A percentile compares a stretch with the other conserved stretches of the same genome.
Evolutionary conservation across 1,140 invertebrate species (phyloP).

Genomic region (Drosophila mojavensis): DNA sequence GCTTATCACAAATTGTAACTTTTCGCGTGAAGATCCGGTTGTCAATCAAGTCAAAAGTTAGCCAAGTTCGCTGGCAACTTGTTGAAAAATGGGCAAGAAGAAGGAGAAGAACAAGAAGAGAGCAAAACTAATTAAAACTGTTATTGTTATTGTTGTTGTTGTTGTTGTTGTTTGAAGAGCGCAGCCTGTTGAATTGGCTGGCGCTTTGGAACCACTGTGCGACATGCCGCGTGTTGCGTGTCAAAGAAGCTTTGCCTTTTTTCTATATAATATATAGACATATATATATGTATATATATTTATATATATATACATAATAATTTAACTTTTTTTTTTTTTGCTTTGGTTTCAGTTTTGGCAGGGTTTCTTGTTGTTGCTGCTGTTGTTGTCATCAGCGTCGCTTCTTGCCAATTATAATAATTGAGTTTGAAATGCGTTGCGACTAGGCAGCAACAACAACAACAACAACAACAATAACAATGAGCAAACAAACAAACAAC

Average conservation of each 20-base stretch:
- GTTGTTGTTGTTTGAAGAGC: background rate
- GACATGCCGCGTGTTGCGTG: conserved; percentile 50
- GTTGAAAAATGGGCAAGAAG: background rate
- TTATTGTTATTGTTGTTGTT: no score
- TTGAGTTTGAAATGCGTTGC: conserved; percentile 80
- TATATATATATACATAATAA: conserved; percentile 73
- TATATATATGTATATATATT: conserved; percentile 21
- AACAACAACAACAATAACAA: conserved; percentile 55
- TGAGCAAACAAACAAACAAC: conserved; percentile 24
- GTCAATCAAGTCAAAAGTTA: conserved; percentile 8
- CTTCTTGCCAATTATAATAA: conserved; percentile 80
- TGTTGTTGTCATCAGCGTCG: conserved; percentile 43
- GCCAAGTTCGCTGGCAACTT: background rate
- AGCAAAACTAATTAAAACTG: conserved; percentile 17
- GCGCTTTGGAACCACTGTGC: conserved; percentile 38
- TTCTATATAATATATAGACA: background rate
- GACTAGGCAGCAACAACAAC: conserved; percentile 67
- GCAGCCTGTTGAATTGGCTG: conserved; percentile 27
- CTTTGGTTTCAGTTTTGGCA: conserved; percentile 32
- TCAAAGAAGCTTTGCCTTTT: conserved; percentile 2
- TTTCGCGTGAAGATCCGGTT: conserved; percentile 1
- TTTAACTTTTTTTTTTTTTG: conserved; percentile 46
- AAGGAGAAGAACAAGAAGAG: background rate
- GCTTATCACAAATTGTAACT: background rate
- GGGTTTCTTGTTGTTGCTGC: conserved; percentile 17